phyloP scores from a whole-genome alignment of 1,140 invertebrate species.

The Trichonephila clavata region DNA sequence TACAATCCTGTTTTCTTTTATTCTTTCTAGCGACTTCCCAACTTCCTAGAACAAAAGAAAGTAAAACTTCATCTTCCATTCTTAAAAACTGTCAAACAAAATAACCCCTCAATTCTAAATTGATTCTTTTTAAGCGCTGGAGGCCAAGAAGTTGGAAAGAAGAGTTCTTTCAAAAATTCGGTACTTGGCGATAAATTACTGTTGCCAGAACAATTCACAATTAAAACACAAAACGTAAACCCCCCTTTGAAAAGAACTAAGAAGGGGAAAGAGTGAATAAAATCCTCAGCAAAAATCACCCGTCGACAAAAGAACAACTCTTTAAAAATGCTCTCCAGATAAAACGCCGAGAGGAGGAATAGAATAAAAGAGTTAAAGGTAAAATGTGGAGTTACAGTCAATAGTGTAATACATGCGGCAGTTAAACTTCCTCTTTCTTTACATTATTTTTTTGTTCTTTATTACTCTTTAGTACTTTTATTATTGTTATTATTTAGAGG shows the following conservation, averaged over 20 bases:
- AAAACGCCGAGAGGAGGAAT: slow-evolving; percentile 13
- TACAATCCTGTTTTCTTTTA: no score
- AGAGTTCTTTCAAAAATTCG: no score
- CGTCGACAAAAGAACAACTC: slow-evolving; percentile 16
- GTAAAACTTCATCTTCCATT: neutral
- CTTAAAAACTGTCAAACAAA: neutral
- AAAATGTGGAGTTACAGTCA: slow-evolving; percentile 10
- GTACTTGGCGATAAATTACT: no score
- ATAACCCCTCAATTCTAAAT: neutral
- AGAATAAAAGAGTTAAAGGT: slow-evolving; percentile 32
- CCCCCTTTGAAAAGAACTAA: neutral
- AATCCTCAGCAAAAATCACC: neutral
- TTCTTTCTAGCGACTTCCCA: no score
- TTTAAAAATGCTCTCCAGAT: slow-evolving; percentile 42
- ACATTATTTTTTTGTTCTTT: slow-evolving; percentile 15
- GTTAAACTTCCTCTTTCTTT: slow-evolving; percentile 10
- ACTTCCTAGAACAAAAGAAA: no score
- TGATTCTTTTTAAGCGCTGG: slow-evolving; percentile 1
- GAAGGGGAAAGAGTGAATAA: neutral
- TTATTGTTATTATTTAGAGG: slow-evolving; percentile 65
- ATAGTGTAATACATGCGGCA: slow-evolving; percentile 53
- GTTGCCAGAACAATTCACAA: slow-evolving; percentile 16
- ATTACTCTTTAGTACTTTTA: slow-evolving; percentile 1
- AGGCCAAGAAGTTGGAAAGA: neutral
- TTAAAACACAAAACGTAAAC: neutral